These are phyloP conservation scores for Hermaeophaga mercurialis DNA, from an alignment of 2,888 invertebrate genomes.

Conservation along the genomic window DNA sequence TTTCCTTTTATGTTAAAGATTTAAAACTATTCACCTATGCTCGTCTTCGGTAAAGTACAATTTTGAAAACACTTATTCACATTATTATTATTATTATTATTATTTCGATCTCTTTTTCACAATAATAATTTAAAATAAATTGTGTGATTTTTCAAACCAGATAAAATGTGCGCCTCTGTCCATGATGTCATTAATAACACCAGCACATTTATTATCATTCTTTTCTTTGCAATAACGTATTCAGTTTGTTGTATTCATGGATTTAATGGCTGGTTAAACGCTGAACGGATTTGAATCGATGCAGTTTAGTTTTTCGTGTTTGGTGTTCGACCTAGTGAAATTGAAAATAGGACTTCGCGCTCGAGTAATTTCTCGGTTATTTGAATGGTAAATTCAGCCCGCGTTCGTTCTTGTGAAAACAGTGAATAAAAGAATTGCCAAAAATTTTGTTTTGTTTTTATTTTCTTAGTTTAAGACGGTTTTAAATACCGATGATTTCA, in stretches of 20 bases:
- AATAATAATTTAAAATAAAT: too few species aligned
- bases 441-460: neutral
- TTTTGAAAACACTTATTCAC: too few species aligned
- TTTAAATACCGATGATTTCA: neutral
- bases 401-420: neutral
- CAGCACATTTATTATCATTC: slow-evolving; percentile 32
- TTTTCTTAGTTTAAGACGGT: neutral
- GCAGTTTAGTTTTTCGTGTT: neutral
- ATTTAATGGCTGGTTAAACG: slow-evolving; percentile 6
- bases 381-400: neutral
- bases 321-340: neutral
- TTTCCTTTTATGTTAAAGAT: too few species aligned
- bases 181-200: slow-evolving; percentile 35
- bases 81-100: too few species aligned
- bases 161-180: slow-evolving; percentile 28
- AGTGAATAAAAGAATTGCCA: neutral
- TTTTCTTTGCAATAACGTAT: slow-evolving; percentile 17
- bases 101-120: too few species aligned
- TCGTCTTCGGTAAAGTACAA: too few species aligned
- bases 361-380: neutral
- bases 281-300: neutral
- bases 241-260: slow-evolving; percentile 12
- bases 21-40: too few species aligned
- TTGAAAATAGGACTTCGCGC: slow-evolving; percentile 9
- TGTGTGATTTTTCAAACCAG: too few species aligned